Evolutionary conservation across 2,888 invertebrate species (phyloP), one percentile per base, ranked within the genome.

Genomic region (Quadroppia sp.): DNA sequence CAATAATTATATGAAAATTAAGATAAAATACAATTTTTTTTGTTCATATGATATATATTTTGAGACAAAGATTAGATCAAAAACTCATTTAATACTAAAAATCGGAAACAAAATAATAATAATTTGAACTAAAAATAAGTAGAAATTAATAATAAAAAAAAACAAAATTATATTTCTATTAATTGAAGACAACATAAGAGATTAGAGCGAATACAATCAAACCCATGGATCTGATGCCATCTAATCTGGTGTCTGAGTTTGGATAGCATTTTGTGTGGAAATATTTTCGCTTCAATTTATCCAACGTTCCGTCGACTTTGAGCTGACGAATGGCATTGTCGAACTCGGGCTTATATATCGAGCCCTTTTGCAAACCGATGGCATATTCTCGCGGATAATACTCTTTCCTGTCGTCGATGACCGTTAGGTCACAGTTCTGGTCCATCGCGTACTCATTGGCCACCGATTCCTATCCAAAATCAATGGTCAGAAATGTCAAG

Each of bases 401-500:
- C 7, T 70, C 30, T 7, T 40, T 40, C 20, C 45, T 13, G 67
- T 20, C 17, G 25, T 67, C 30, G 17, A 73, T 36, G 6, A 48
- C 25, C 13, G 69, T 73, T 6, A 73, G 30, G 13, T 73, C 73
- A 28, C 73, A 73, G 48, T 73, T 23, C 48, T 69, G 67, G 32
- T 73, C 73, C 20, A n/a, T 53, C 13, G 73, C 73, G 67, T 69
- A 73, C 20, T 73, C 73, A 48, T 73, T 73, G 30, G 64, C 53
- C 7, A 73, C 50, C 25, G 48, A 30, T 70, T 69, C 69, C 73
- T 73, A 36, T 53, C 48, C 4, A 48, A 15, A n/a, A 9, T n/a
- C 15, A 48, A 48, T 48, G 7, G 20, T 48, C n/a, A 9, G 15
- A 48, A n/a, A 9, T 9, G 3, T n/a, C n/a, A n/a, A 48, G 42